Base-by-base conservation (phyloP, 2,797 vertebrate genomes). In the Tapera naevia region DNA sequence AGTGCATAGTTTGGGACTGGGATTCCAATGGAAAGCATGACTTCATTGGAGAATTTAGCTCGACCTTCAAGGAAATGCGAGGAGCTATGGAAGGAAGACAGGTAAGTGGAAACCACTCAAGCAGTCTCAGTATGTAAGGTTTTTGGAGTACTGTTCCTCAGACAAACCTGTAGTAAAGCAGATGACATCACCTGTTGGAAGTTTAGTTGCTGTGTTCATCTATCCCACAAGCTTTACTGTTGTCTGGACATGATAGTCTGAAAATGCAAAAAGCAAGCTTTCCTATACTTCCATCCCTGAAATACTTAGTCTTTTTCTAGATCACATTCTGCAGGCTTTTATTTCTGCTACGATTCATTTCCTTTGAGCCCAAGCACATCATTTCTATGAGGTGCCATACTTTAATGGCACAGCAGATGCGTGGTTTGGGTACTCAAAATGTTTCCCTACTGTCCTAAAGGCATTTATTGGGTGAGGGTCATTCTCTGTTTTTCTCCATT, bases 1-100 rank as follows among this genome's bases (percentile, higher is more conserved):
- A 99, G 99, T 99, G 99, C 97, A 99, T 99, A 73, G 99, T 99
- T 56, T 99, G 99, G 99, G 99, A 99, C 96, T 99, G 99, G 99
- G 99, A 99, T 98, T 99, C 99, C 79, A 99, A 99, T 0, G 99
- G 99, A 50, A 99, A 99, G 88, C 99, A 99, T 30, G 99, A 99
- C 97, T 99, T 99, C 95, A 99, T 99, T 79, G 99, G 99, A 92
- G 99, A 99, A 96, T 99, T 99, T 96, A 99, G 98, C 95, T 99
- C 99, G 0, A 99, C 99, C 5, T 99, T 99, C 97, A 99, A 99
- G 96, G 99, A 99, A 96, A 98, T 99, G 98, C 98, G 98, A 94
- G 98, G 98, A 67, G 99, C 99, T 45, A 98, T 99, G 98, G 99
- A 99, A 95, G 99, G 99, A 70, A 99, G 98, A 96, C 99, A 99